Evolutionary conservation across 2,888 invertebrate genomes (phyloP), one percentile per base, ranked within the genome.

Genomic region (Metacarcinus magister): DNA sequence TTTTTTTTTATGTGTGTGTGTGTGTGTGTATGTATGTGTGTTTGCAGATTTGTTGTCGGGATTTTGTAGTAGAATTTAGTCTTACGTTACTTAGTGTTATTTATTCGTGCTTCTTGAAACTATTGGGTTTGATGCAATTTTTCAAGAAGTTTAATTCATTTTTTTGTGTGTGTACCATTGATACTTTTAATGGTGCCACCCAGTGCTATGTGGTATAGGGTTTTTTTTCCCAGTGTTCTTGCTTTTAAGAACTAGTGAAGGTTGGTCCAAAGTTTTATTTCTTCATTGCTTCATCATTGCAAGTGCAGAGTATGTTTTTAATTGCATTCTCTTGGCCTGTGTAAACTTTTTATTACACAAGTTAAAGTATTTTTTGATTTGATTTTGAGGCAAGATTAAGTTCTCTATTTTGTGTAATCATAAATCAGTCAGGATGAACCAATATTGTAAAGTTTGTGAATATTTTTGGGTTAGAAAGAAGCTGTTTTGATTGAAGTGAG

Each of bases 381-480:
- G 2, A 48, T 60, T 60, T 60, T 60, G 5, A 60, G 19, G 23
- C 60, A 4, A 75, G n/a, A 75, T 75, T n/a, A 10, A 75, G 8
- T 13, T 75, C n/a, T n/a, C 28, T 28, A 28, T 75, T 28, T 28
- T n/a, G n/a, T 75, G 75, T 5, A 28, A 75, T 75, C 75, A 32
- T 19, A 32, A 39, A n/a, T 19, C 19, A 87, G 87, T 39, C 32
- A 87, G 87, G 39, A 39, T 39, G 39, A 39, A 32, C 39, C 32
- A 87, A 87, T 87, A 39, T 39, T 87, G 87, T 87, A 87, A 87
- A 87, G 39, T 39, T 13, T 23, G 54, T 87, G 87, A 87, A 87
- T 87, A 39, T 87, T 87, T 87, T 87, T 87, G 87, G 39, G 87
- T 87, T 87, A 87, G 87, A 87, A 39, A 87, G 87, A 39, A 87